phyloP scores from a whole-genome alignment of 2,797 vertebrate genomes.

The Triplophysa bombifrons region DNA sequence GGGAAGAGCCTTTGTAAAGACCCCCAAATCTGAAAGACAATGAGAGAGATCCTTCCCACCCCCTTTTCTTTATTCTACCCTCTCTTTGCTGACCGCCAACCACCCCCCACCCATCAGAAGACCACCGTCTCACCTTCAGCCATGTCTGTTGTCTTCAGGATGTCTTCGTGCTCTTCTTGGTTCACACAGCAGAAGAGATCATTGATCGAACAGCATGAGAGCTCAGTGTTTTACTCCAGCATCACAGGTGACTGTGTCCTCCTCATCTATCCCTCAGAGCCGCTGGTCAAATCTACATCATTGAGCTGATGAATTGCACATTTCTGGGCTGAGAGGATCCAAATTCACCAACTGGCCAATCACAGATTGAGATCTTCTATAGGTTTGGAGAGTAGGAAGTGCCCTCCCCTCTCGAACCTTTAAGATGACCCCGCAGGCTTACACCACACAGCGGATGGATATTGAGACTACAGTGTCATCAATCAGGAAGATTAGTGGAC shows the following conservation, averaged over 20 bases:
- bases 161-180: conserved; percentile 56
- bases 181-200: conserved; percentile 44
- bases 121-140: conserved; percentile 75
- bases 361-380: conserved; percentile 71
- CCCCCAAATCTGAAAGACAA: conserved; percentile 81
- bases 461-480: conserved; percentile 25
- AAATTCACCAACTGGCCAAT: conserved; percentile 73
- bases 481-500: too few species aligned
- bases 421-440: conserved; percentile 15
- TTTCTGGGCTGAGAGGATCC: conserved; percentile 69
- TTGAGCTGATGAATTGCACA: conserved; percentile 76
- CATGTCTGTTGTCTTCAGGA: conserved; percentile 69
- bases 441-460: conserved; percentile 49
- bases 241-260: conserved; percentile 46
- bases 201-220: conserved; percentile 26
- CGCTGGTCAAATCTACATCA: conserved; percentile 69
- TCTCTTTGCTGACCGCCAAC: conserved; percentile 32
- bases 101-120: conserved; percentile 7
- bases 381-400: conserved; percentile 43
- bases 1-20: conserved; percentile 72
- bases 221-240: conserved; percentile 46
- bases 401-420: conserved; percentile 17
- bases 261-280: neutral
- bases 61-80: conserved; percentile 41
- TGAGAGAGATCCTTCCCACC: conserved; percentile 69